Base-by-base conservation (phyloP, 1,140 invertebrate genomes). In the Tetraneura akinire region DNA sequence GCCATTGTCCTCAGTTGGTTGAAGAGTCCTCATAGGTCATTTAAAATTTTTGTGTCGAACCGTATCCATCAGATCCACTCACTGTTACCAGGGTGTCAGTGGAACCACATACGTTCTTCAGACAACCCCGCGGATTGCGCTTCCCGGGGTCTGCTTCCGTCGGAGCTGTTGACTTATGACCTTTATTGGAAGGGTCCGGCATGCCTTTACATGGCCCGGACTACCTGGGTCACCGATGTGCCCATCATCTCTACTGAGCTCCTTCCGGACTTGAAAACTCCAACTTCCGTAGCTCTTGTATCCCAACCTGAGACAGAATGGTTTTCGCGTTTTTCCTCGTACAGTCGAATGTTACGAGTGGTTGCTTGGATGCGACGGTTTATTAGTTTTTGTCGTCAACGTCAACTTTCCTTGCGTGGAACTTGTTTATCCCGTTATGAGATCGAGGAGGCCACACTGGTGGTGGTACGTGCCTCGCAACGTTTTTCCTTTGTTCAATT, bases 1-100 rank as follows among this genome's bases (percentile, higher is more conserved):
- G 16, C 74, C 37, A 57, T 80, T 32, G 81, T 81, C 1, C 70
- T n/a, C n/a, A n/a, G n/a, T 14, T 51, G 49, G 49, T 16, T 51
- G 13, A 16, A 6, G 1, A 51, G 5, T 16, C 49, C 49, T 3
- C 49, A 51, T 51, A 16, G 6, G 18, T 51, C 16, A 4, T 51
- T 51, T 16, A 51, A 51, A 18, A 16, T 51, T 16, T 51, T 51
- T 18, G 49, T 51, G 13, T 51, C 49, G 6, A 51, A 51, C 49
- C 49, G 49, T 16, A 16, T 51, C 18, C 13, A 51, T 16, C 13
- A 18, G 18, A 16, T 51, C 4, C 49, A 51, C 18, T 16, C 16
- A 18, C 16, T 51, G 13, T 16, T 16, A 16, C 49, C 49, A 51
- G 4, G 5, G 5, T 51, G 49, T 51, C 16, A 16, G 16, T 51